Evolutionary conservation across 2,888 invertebrate genomes (phyloP).

Genomic region (Beris chalybata): DNA sequence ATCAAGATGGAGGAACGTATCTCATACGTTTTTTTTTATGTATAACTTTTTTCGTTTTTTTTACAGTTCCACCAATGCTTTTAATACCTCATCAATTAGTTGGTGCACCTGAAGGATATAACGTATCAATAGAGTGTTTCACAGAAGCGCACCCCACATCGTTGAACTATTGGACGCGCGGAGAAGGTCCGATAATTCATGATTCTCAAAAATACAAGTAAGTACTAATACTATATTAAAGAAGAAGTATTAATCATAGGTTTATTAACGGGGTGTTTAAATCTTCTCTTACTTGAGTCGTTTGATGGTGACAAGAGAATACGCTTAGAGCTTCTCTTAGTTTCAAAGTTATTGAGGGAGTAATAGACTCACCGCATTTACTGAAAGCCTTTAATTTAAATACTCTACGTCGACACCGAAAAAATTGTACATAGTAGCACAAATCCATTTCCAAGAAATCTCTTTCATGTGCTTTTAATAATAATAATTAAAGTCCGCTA

Average conservation of each 20-base stretch:
- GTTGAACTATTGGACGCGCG: slow-evolving; percentile 86
- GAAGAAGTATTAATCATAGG: background rate
- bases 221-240: slow-evolving; percentile 41
- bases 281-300: too few relatives aligned
- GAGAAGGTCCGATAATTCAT: slow-evolving; percentile 86
- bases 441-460: too few relatives aligned
- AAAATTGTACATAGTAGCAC: too few relatives aligned
- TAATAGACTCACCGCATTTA: too few relatives aligned
- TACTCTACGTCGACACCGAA: too few relatives aligned
- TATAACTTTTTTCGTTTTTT: slow-evolving; percentile 5
- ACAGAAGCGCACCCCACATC: slow-evolving; percentile 93
- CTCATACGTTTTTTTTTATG: slow-evolving; percentile 62
- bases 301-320: too few relatives aligned
- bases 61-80: slow-evolving; percentile 84
- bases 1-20: background rate
- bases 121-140: slow-evolving; percentile 85
- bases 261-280: too few relatives aligned
- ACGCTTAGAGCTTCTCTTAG: too few relatives aligned
- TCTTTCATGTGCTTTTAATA: too few relatives aligned
- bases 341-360: too few relatives aligned
- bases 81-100: slow-evolving; percentile 90
- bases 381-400: too few relatives aligned
- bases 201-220: slow-evolving; percentile 80
- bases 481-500: too few relatives aligned
- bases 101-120: slow-evolving; percentile 80